Evolutionary conservation across 2,888 invertebrate species (phyloP).

Genomic region (Creontiades dilutus): DNA sequence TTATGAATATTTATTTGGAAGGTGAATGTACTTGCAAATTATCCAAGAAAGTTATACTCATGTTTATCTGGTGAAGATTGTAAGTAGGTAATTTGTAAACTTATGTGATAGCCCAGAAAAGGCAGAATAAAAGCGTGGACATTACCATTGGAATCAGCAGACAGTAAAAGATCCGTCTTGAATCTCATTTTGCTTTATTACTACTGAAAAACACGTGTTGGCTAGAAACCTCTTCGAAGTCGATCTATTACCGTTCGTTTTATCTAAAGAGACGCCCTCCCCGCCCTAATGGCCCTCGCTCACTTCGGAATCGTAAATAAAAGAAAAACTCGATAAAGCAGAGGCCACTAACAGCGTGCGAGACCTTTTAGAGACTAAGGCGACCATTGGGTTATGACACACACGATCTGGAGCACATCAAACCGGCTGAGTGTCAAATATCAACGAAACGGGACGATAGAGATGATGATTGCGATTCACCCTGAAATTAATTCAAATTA

Average conservation of each 20-base stretch:
- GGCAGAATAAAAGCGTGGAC: no score
- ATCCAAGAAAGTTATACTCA: no score
- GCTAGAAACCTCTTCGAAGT: neutral
- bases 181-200: slow-evolving; percentile 20
- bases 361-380: neutral
- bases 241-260: slow-evolving; percentile 29
- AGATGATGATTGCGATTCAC: no score
- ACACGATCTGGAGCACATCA: neutral
- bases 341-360: neutral
- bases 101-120: no score
- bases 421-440: no score
- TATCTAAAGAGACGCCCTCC: slow-evolving; percentile 13
- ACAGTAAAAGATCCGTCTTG: neutral
- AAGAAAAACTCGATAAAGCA: neutral
- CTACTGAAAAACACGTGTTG: slow-evolving; percentile 22
- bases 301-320: slow-evolving; percentile 2
- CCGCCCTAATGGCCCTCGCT: slow-evolving; percentile 15
- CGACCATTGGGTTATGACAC: neutral
- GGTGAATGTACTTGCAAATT: no score
- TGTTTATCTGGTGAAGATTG: no score
- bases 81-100: no score
- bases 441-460: no score
- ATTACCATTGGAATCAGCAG: no score
- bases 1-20: no score
- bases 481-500: no score